Evolutionary conservation across 2,888 invertebrate genomes (phyloP), one percentile per base, ranked within the genome.

Genomic region (Lordiphosa andalusiaca): DNA sequence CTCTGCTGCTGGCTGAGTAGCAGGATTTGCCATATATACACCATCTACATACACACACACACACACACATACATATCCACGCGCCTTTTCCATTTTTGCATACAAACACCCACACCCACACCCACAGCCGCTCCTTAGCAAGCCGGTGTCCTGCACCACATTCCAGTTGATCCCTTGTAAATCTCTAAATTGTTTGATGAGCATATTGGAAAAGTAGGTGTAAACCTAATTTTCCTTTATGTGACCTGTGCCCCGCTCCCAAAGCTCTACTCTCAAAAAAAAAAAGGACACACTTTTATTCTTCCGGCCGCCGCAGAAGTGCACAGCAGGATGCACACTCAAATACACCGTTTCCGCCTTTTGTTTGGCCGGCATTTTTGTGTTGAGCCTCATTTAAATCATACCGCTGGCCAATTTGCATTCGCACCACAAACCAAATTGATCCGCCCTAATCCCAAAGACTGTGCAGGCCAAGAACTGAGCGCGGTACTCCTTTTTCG

Each of bases 401-500:
- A 58, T 77, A 69, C 69, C 80, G 84, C 73, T 73, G 76, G 76
- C 75, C 82, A 86, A 86, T 86, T 86, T 86, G 84, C 67, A 86
- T 86, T 86, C 87, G 86, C 87, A 86, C 86, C 76, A 82, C 85
- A 84, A 84, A 70, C 64, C 73, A 78, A 86, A 86, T 86, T 84
- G 86, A 86, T 82, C 86, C 85, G 85, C 85, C 86, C 84, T 85
- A 82, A 86, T 72, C 76, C 69, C 35, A 35, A 16, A 1, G 42
- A 19, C 38, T 30, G 37, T 39, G 13, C 21, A 25, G 49, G 23
- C 33, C 49, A 41, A 19, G 37, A 25, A 21, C 19, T 12, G 7
- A 9, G 9, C 4, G 4, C 40, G 10, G 5, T 6, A 21, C 50
- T 57, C 53, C 38, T 71, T 56, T 42, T 25, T 25, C 25, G n/a